These are phyloP conservation scores for Volucella bombylans DNA, from an alignment of 2,888 invertebrate species.

Conservation along the genomic window DNA sequence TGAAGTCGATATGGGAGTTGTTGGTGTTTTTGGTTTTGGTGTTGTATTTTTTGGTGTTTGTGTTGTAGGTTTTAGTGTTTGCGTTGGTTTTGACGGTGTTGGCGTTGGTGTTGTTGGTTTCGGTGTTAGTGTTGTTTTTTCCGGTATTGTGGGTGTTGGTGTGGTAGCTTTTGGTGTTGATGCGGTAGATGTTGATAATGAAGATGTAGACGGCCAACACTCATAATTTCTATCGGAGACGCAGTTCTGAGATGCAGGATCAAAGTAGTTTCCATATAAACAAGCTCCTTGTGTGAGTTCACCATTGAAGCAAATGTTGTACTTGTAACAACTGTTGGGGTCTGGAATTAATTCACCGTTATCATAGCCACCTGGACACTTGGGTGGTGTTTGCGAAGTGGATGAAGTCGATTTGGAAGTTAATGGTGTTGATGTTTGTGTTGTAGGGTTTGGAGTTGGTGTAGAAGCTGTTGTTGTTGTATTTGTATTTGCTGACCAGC, in stretches of 20 bases:
- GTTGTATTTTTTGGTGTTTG: not conserved
- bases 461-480: not conserved
- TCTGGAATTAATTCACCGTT: constrained; percentile 76
- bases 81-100: not conserved
- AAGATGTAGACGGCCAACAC: constrained; percentile 38
- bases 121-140: not conserved
- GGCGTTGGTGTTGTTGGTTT: not conserved
- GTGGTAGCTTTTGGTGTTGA: not conserved
- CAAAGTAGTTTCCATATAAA: constrained; percentile 74
- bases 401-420: not conserved
- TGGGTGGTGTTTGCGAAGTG: not conserved
- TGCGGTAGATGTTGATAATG: not conserved
- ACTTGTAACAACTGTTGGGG: constrained; percentile 76
- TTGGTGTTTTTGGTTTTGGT: not conserved
- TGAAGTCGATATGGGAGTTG: not conserved
- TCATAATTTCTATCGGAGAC: not conserved
- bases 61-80: not conserved
- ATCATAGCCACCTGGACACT: constrained; percentile 36
- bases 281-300: constrained; percentile 74
- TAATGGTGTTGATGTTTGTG: not conserved
- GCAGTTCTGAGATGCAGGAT: constrained; percentile 27
- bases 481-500: too few species aligned
- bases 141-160: too few species aligned
- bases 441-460: not conserved
- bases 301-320: constrained; percentile 76